Evolutionary conservation across 2,797 vertebrate species (phyloP).

Genomic region (Pangasius larnaudii): DNA sequence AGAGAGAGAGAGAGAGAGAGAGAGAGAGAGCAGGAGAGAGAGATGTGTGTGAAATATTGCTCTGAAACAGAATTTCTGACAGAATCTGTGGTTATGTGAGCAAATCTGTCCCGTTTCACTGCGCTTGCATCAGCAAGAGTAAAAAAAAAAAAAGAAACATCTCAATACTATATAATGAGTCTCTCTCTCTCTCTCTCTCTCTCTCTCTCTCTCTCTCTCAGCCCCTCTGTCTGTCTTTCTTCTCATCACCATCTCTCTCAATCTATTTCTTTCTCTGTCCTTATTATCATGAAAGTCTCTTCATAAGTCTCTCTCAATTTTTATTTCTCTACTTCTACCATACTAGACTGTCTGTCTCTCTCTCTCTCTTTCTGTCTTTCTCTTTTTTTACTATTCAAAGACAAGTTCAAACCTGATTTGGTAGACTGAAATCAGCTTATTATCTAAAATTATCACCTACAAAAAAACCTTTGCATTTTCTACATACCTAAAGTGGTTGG

Average conservation of each 20-base stretch:
- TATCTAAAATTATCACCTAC: background rate
- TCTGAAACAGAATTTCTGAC: slow-evolving; percentile 30
- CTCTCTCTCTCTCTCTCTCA: background rate
- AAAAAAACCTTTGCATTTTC: background rate
- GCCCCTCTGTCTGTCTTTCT: background rate
- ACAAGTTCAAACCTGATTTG: slow-evolving; percentile 33
- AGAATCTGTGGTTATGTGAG: slow-evolving; percentile 26
- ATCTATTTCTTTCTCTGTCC: background rate
- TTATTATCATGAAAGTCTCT: background rate
- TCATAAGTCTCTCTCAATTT: background rate
- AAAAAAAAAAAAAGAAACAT: background rate
- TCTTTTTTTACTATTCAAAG: background rate
- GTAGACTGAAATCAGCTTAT: background rate
- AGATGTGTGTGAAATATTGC: background rate
- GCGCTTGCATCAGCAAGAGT: slow-evolving; percentile 39
- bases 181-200: slow-evolving; percentile 11
- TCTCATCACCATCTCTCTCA: background rate
- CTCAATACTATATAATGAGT: slow-evolving; percentile 13
- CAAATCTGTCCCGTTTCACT: slow-evolving; percentile 39
- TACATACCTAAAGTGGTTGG: too few relatives aligned
- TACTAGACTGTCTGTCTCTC: background rate
- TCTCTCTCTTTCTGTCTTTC: background rate
- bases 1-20: background rate
- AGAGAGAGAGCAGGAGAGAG: background rate
- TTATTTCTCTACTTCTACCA: background rate